Evolutionary conservation across 2,113 vertebrate genomes (phyloP), one percentile per base, ranked within the genome.

Genomic region (Cyphomyrus plagiostoma): DNA sequence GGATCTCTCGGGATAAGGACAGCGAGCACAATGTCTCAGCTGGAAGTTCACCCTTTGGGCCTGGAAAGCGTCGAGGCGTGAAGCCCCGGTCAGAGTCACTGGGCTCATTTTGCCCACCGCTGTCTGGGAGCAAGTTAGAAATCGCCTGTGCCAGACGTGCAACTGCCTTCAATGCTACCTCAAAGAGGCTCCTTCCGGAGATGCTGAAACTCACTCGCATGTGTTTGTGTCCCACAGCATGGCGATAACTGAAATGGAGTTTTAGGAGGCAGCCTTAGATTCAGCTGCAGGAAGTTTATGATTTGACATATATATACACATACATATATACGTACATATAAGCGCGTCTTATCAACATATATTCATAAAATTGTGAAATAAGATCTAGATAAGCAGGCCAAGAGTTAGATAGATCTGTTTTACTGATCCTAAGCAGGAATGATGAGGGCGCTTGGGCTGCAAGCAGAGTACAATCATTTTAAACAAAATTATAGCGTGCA

Each of bases 1-100:
- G 89, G 92, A 92, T 91, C 91, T 91, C 35, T 89, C 4, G 35
- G 89, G 89, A 88, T 77, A 85, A 90, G 87, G 87, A 49, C 70
- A 89, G 86, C 58, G 30, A 62, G 87, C 90, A 89, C 84, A 89
- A 90, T 90, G 91, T 88, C 89, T 56, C 90, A 50, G 53, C 19
- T 45, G 87, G 49, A 56, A 21, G 39, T 66, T 39, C 9, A 45
- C 53, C 30, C n/a, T 3, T 11, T 88, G 42, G 62, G 58, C 15
- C 30, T 46, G 58, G 58, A 70, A 39, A 53, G n/a, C 45, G 46
- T n/a, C 4, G n/a, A 15, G 19, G 46, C 48, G 45, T 86, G 45
- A 85, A 21, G 17, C 23, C 42, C 23, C 83, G 83, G 3, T 50
- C 83, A 26, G 83, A 86, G 83, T 50, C 46, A 86, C 45, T 49